Evolutionary conservation across 1,140 invertebrate species (phyloP).

Genomic region (Drosophila obscura): DNA sequence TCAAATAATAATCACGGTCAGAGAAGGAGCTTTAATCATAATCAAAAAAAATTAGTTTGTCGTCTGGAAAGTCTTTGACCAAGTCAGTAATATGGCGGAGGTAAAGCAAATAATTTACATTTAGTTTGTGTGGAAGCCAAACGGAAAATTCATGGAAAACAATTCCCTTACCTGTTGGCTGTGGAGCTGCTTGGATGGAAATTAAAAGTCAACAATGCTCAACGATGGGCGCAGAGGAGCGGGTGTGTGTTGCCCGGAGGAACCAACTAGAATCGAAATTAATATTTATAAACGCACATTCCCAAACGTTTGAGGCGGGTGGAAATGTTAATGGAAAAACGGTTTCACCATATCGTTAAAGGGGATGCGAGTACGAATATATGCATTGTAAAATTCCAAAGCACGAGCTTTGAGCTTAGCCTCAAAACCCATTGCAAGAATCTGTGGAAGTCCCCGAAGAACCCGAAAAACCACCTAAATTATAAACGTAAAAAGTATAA

Average conservation of each 20-base stretch:
- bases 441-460: slow-evolving; percentile 51
- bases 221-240: slow-evolving; percentile 9
- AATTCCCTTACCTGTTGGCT: slow-evolving; percentile 65
- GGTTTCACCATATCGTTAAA: slow-evolving; percentile 20
- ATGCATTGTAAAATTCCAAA: too few species aligned
- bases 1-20: slow-evolving; percentile 53
- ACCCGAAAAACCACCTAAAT: slow-evolving; percentile 61
- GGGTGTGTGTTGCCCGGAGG: neutral
- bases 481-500: slow-evolving; percentile 69
- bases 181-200: slow-evolving; percentile 53
- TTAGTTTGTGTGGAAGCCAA: slow-evolving; percentile 63
- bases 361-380: slow-evolving; percentile 9
- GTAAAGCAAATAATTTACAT: slow-evolving; percentile 66
- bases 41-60: slow-evolving; percentile 70
- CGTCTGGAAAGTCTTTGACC: slow-evolving; percentile 57
- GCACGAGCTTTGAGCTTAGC: too few species aligned
- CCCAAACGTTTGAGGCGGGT: slow-evolving; percentile 27
- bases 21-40: slow-evolving; percentile 41
- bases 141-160: slow-evolving; percentile 57
- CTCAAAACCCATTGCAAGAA: slow-evolving; percentile 12
- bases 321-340: slow-evolving; percentile 48
- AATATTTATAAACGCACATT: slow-evolving; percentile 77
- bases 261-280: slow-evolving; percentile 59
- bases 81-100: slow-evolving; percentile 21
- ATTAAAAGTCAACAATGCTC: slow-evolving; percentile 76